phyloP scores from a whole-genome alignment of 2,888 invertebrate genomes.

The Flexamia atlantica region DNA sequence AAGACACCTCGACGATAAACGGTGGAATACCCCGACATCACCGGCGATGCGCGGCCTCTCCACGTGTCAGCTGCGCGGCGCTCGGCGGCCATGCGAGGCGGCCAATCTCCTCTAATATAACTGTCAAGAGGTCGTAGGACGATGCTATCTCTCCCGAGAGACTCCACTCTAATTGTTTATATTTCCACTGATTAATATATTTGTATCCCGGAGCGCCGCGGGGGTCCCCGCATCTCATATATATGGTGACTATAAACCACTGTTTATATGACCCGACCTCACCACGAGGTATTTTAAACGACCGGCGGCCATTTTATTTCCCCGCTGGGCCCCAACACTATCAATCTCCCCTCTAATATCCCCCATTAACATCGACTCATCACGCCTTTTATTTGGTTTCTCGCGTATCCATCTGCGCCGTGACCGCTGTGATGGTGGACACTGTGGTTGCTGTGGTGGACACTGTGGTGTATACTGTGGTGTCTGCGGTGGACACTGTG shows the following conservation, averaged over 20 bases:
- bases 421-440: no score
- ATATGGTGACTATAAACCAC: conserved; percentile 41
- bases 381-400: conserved; percentile 53
- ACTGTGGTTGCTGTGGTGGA: no score
- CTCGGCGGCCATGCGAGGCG: neutral
- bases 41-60: neutral
- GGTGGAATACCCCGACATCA: no score
- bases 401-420: conserved; percentile 17
- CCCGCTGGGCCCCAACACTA: conserved; percentile 38
- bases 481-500: no score
- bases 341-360: conserved; percentile 53
- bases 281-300: conserved; percentile 43
- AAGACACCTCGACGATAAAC: no score
- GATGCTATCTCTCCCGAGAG: conserved; percentile 27
- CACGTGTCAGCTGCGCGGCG: conserved; percentile 6
- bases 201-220: conserved; percentile 5
- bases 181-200: conserved; percentile 50
- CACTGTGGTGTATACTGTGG: no score
- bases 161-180: conserved; percentile 54
- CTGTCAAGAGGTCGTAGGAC: conserved; percentile 42
- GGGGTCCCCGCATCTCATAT: conserved; percentile 35
- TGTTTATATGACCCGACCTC: conserved; percentile 33
- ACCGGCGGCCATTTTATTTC: conserved; percentile 48
- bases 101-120: conserved; percentile 40
- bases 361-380: conserved; percentile 55